phyloP scores from a whole-genome alignment of 2,888 invertebrate species.

The Actias luna region DNA sequence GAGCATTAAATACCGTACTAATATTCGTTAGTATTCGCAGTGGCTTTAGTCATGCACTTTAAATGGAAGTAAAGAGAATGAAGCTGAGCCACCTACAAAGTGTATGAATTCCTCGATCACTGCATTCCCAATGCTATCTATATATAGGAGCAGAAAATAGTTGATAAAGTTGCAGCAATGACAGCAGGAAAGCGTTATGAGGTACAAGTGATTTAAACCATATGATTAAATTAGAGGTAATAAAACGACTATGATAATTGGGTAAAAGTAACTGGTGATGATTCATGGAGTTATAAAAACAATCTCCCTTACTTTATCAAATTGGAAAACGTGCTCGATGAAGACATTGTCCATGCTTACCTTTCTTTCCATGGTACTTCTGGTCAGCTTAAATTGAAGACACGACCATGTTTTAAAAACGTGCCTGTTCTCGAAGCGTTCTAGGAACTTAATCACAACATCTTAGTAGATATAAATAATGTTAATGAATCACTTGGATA shows the following conservation, averaged over 20 bases:
- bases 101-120: too few species aligned
- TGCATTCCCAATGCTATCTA: too few species aligned
- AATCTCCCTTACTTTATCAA: conserved; percentile 41
- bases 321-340: conserved; percentile 39
- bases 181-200: conserved; percentile 51
- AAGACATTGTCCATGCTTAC: conserved; percentile 23
- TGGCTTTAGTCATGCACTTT: too few species aligned
- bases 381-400: conserved; percentile 36
- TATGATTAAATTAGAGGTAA: conserved; percentile 37
- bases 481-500: conserved; percentile 31
- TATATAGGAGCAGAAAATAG: conserved; percentile 34
- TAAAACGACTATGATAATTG: conserved; percentile 39
- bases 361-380: conserved; percentile 31
- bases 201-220: conserved; percentile 44
- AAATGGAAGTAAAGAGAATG: too few species aligned
- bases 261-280: conserved; percentile 34
- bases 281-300: conserved; percentile 37
- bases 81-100: too few species aligned
- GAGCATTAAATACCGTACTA: too few species aligned
- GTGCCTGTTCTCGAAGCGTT: conserved; percentile 29
- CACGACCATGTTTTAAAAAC: conserved; percentile 23
- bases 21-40: too few species aligned
- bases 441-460: conserved; percentile 28
- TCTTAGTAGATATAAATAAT: conserved; percentile 29
- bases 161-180: conserved; percentile 22